These are phyloP conservation scores for Cyphomyrus plagiostoma DNA, from an alignment of 2,113 vertebrate genomes.

Conservation along the genomic window DNA sequence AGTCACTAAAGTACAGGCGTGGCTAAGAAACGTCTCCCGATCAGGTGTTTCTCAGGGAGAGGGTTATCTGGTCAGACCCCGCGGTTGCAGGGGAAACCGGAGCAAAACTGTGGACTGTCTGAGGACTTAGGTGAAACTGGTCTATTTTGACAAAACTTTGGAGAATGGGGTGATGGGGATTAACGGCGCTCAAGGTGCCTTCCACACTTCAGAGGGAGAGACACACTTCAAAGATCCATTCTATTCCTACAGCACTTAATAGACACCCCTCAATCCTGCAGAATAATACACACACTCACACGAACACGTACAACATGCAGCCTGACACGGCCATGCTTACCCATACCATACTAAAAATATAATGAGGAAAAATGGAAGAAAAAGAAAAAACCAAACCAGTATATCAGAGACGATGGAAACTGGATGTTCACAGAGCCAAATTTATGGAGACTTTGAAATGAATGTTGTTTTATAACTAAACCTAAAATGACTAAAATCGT, in stretches of 20 bases:
- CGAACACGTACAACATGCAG: background rate
- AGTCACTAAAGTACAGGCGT: background rate
- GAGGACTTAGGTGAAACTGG: background rate
- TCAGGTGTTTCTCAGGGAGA: background rate
- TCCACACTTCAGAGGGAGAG: background rate
- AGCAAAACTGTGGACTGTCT: no score
- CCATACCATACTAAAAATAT: background rate
- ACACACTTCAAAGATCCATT: background rate
- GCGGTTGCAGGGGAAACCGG: background rate
- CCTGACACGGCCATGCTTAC: background rate
- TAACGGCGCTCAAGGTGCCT: background rate
- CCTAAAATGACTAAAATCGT: background rate
- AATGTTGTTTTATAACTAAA: background rate
- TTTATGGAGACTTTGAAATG: background rate
- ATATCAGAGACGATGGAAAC: no score
- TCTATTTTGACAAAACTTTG: background rate
- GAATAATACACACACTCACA: background rate
- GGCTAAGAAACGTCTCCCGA: background rate
- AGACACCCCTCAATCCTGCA: background rate
- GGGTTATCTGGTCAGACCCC: background rate
- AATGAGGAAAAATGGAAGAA: background rate
- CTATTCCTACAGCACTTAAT: background rate
- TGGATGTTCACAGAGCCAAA: background rate
- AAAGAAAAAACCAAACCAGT: no score
- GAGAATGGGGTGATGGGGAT: background rate